Conservation (phyloP, 2,113 vertebrate species). For the Scomber japonicus region DNA sequence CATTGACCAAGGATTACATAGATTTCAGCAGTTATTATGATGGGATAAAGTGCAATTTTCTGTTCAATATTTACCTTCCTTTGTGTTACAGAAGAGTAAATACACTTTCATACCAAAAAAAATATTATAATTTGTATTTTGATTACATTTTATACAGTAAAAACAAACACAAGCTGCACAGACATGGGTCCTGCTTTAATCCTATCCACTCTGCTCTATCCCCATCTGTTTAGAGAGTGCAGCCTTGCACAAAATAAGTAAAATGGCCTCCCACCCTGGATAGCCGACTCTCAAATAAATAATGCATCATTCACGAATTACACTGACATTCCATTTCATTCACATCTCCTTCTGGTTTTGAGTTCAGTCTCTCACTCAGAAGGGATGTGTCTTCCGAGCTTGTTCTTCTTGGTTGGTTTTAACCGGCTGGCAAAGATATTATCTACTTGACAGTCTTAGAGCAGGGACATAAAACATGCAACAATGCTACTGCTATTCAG, state of each 20-base stretch:
- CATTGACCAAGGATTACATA: no score
- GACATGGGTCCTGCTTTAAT: conserved; percentile 7
- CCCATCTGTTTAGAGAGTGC: conserved; percentile 39
- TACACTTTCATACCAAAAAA: neutral
- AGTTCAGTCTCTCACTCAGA: conserved; percentile 32
- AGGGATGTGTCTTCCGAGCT: neutral
- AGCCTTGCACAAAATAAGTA: conserved; percentile 41
- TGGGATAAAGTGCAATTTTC: no score
- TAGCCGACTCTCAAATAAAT: conserved; percentile 61
- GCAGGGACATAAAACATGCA: neutral
- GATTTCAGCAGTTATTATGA: no score
- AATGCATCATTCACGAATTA: conserved; percentile 65
- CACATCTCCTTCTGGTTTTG: conserved; percentile 34
- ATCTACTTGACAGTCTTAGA: conserved; percentile 3
- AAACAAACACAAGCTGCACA: conserved; percentile 49
- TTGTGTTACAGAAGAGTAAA: conserved; percentile 19
- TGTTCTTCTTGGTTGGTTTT: conserved; percentile 6
- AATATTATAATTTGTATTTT: neutral
- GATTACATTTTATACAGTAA: conserved; percentile 33
- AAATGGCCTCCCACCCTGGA: conserved; percentile 29
- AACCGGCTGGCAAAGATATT: conserved; percentile 1
- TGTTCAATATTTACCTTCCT: neutral
- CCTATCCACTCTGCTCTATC: conserved; percentile 24
- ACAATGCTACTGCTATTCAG: neutral
- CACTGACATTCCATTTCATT: conserved; percentile 50